Percentiles rank a stretch among this genome's conserved stretches.
phyloP scores from a whole-genome alignment of 2,797 vertebrate species.

The Propithecus perrieri region DNA sequence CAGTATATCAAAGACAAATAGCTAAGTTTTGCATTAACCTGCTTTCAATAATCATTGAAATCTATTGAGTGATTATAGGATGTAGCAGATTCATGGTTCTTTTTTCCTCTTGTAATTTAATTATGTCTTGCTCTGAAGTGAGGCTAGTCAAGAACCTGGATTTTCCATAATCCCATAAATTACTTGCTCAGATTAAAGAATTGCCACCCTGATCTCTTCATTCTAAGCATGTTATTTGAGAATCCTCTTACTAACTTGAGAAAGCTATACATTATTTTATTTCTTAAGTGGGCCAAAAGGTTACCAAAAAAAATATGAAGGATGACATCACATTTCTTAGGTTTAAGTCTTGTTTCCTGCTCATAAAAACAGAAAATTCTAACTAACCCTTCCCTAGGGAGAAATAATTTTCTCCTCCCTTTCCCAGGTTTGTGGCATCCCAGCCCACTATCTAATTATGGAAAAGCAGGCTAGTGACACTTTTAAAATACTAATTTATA shows the following conservation, averaged over 20 bases:
- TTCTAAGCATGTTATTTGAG: conserved; percentile 56
- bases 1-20: conserved; percentile 78
- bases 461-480: background rate
- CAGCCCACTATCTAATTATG: background rate
- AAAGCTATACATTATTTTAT: conserved; percentile 43
- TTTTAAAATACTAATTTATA: conserved; percentile 38
- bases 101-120: conserved; percentile 70
- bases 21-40: conserved; percentile 73
- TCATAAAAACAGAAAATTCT: conserved; percentile 54
- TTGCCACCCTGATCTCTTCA: conserved; percentile 50
- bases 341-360: background rate
- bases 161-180: conserved; percentile 68
- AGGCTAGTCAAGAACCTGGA: conserved; percentile 58
- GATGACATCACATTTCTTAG: background rate
- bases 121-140: conserved; percentile 71
- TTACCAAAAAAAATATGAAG: conserved; percentile 56
- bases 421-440: background rate
- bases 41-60: conserved; percentile 80
- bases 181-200: conserved; percentile 67
- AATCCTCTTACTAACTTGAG: conserved; percentile 53
- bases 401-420: background rate
- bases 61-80: conserved; percentile 76
- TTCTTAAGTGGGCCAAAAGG: conserved; percentile 66
- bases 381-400: background rate
- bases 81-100: conserved; percentile 60